Evolutionary conservation across 2,797 vertebrate species (phyloP).

Genomic region (Triplophysa yarkandensis): DNA sequence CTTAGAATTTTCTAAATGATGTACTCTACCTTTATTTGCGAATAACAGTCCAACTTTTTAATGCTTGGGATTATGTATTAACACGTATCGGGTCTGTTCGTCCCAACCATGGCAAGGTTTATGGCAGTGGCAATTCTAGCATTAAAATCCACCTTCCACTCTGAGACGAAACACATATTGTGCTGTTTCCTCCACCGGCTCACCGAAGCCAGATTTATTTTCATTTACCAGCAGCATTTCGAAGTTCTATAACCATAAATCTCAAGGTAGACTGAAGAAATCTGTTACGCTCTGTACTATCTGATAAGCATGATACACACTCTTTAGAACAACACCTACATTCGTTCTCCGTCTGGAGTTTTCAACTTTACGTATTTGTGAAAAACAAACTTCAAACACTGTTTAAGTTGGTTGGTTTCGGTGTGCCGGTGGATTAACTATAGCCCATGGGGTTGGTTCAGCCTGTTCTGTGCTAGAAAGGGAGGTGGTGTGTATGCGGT

Average conservation of each 20-base stretch:
- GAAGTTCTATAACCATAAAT: not conserved
- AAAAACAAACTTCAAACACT: not conserved
- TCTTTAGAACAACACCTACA: not conserved
- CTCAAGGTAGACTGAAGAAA: not conserved
- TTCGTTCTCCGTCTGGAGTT: not conserved
- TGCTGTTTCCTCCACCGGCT: not conserved
- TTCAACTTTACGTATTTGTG: not conserved
- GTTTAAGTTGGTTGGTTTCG: not conserved
- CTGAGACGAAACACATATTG: not conserved
- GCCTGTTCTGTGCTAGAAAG: not conserved
- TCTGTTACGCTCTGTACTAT: not conserved
- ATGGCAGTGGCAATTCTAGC: not conserved
- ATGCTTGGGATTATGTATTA: not conserved
- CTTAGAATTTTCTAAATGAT: not conserved
- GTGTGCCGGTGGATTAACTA: slow-evolving; percentile 15
- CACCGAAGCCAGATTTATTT: slow-evolving; percentile 2
- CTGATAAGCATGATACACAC: not conserved
- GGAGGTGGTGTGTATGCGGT: not conserved
- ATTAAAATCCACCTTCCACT: not conserved
- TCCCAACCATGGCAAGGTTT: not conserved
- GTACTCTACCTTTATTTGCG: no score
- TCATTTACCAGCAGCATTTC: not conserved
- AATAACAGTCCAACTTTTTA: no score
- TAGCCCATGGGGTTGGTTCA: not conserved
- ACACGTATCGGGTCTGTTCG: not conserved